A percentile compares a stretch with the other conserved stretches of the same genome.
Conservation (phyloP, 2,888 invertebrate genomes). For the Pseudococcus viburni region DNA sequence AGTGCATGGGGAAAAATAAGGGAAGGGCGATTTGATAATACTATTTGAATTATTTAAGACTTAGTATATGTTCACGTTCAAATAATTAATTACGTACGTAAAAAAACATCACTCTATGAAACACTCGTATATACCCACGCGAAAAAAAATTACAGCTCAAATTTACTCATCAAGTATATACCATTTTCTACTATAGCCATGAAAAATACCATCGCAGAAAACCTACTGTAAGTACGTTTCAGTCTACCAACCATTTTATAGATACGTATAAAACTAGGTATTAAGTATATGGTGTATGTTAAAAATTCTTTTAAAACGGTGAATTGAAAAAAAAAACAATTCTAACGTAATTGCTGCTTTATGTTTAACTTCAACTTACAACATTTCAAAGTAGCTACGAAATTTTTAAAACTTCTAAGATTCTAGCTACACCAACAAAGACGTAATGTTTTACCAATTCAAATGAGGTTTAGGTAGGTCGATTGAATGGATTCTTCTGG, state of each 20-base stretch:
- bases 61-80: too few relatives aligned
- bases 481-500: background rate
- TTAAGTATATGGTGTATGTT: background rate
- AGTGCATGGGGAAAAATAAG: too few relatives aligned
- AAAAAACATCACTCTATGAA: background rate
- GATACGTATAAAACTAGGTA: slow-evolving; percentile 13
- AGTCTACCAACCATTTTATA: slow-evolving; percentile 22
- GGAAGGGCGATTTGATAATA: too few relatives aligned
- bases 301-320: slow-evolving; percentile 28
- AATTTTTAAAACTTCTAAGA: slow-evolving; percentile 40
- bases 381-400: slow-evolving; percentile 50
- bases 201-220: slow-evolving; percentile 4
- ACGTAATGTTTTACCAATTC: slow-evolving; percentile 29
- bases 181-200: slow-evolving; percentile 10
- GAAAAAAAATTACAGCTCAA: slow-evolving; percentile 20
- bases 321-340: slow-evolving; percentile 32
- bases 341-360: slow-evolving; percentile 38
- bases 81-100: background rate
- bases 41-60: too few relatives aligned
- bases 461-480: background rate
- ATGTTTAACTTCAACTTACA: slow-evolving; percentile 52
- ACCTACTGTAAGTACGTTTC: background rate
- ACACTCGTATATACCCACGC: background rate
- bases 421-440: slow-evolving; percentile 46
- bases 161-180: background rate